These are phyloP conservation scores for Ormyrus labotus DNA, from an alignment of 2,888 invertebrate species.

Conservation along the genomic window DNA sequence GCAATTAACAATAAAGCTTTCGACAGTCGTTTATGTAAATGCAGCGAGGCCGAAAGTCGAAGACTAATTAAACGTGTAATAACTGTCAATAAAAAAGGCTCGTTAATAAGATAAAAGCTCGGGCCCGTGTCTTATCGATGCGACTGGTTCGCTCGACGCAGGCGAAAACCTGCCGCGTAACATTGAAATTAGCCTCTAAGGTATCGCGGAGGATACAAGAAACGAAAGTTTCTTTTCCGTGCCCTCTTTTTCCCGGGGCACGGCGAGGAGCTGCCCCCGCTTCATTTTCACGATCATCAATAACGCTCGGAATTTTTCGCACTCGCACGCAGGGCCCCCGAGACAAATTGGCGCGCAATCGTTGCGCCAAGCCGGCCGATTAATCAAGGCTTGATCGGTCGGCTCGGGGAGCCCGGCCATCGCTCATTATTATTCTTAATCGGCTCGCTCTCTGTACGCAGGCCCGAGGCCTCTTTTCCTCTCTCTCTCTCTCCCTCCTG, in stretches of 20 bases:
- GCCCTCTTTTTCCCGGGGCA: background rate
- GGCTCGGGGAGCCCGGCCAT: constrained; percentile 30
- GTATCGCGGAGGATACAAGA: background rate
- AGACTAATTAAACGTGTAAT: constrained; percentile 29
- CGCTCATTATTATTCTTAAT: constrained; percentile 60
- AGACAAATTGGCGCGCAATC: constrained; percentile 54
- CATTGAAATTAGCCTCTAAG: constrained; percentile 10
- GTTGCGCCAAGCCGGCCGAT: constrained; percentile 49
- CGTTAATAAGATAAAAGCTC: constrained; percentile 41
- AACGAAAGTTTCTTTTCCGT: constrained; percentile 13
- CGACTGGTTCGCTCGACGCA: background rate
- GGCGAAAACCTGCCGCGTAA: constrained; percentile 14
- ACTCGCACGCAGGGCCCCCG: constrained; percentile 25
- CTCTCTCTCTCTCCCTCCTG: background rate
- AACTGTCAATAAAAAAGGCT: constrained; percentile 28
- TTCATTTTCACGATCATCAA: constrained; percentile 56
- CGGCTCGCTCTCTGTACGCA: constrained; percentile 48
- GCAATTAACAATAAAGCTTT: constrained; percentile 12
- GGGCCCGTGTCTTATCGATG: constrained; percentile 20
- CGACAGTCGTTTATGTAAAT: constrained; percentile 22
- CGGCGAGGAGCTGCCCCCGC: constrained; percentile 12
- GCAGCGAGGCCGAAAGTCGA: background rate
- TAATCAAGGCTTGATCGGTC: constrained; percentile 59
- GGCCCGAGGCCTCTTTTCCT: constrained; percentile 2
- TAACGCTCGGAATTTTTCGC: constrained; percentile 55